These are phyloP conservation scores for Periophthalmus magnuspinnatus DNA, from an alignment of 2,797 vertebrate genomes.

Conservation along the genomic window DNA sequence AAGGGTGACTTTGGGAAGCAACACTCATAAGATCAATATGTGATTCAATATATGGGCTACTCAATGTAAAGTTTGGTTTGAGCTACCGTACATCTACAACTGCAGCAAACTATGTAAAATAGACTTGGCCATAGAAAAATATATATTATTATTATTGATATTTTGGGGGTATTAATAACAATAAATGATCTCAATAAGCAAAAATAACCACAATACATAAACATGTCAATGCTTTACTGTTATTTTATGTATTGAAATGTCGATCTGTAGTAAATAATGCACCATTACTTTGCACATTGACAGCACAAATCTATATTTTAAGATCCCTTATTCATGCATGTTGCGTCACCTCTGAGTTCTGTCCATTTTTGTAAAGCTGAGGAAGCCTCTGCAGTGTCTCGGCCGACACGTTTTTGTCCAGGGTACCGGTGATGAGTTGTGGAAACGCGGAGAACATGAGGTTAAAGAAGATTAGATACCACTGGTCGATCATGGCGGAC, in stretches of 20 bases:
- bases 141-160: too few relatives aligned
- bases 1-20: not conserved
- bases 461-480: constrained; percentile 99
- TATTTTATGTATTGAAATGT: too few relatives aligned
- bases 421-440: constrained; percentile 93
- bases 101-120: not conserved
- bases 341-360: constrained; percentile 88
- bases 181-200: too few relatives aligned
- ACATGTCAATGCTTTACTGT: too few relatives aligned
- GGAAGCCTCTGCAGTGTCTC: constrained; percentile 86
- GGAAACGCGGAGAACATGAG: constrained; percentile 97
- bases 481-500: constrained; percentile 95
- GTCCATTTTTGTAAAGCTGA: constrained; percentile 91
- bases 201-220: too few relatives aligned
- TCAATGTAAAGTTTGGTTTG: not conserved
- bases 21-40: not conserved
- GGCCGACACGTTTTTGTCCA: constrained; percentile 92
- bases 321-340: too few relatives aligned
- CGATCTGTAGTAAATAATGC: too few relatives aligned
- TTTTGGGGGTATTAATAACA: too few relatives aligned
- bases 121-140: not conserved
- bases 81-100: not conserved
- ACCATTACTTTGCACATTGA: too few relatives aligned
- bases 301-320: too few relatives aligned
- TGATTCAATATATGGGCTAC: not conserved